Base-by-base conservation (phyloP, 2,797 vertebrate species). In the Syngnathus acus region DNA sequence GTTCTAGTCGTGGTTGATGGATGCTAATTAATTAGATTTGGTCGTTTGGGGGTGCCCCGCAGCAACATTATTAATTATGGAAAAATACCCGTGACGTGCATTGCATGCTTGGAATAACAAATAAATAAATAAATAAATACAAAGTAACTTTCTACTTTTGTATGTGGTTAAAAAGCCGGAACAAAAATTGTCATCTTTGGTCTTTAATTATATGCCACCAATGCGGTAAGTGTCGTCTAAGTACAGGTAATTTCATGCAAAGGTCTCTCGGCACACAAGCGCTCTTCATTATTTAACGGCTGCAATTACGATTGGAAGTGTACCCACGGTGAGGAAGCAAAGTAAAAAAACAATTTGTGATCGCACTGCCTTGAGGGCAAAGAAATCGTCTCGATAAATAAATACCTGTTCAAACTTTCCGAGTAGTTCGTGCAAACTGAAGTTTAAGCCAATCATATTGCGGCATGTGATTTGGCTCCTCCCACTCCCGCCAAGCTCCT, bases 361-460 rank as follows among this genome's bases (percentile, higher is more conserved):
- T 9, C 10, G 5, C 21, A 11, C 26, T 57, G 54, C n/a, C 13
- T 32, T 14, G 2, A 55, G 26, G 54, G 26, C 2, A n/a, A 47
- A 8, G 4, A 51, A 40, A 32, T 53, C 40, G 6, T 1, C 39
- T 6, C 9, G 5, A 26, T 5, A 37, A 10, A 63, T 26, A 39
- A 77, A 65, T 99, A 99, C 97, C 97, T 99, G 92, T 90, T 99
- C 97, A 88, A 98, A 94, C 77, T 89, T 94, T 79, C 87, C 73
- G 81, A 98, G 92, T 81, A 97, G 75, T 82, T 96, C 94, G 80
- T 94, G 92, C 86, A 99, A 89, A 82, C 90, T 94, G 90, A 94
- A 94, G 84, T 93, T 96, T 80, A 98, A 88, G 77, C 94, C 95
- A 91, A 99, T 97, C 97, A 99, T 99, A 66, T 62, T 87, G 74